Evolutionary conservation across 30 jellyfish, hydroid and myxozoan species (phyloP), one percentile per base, ranked within the genome.

Genomic region (Mastigias papua): DNA sequence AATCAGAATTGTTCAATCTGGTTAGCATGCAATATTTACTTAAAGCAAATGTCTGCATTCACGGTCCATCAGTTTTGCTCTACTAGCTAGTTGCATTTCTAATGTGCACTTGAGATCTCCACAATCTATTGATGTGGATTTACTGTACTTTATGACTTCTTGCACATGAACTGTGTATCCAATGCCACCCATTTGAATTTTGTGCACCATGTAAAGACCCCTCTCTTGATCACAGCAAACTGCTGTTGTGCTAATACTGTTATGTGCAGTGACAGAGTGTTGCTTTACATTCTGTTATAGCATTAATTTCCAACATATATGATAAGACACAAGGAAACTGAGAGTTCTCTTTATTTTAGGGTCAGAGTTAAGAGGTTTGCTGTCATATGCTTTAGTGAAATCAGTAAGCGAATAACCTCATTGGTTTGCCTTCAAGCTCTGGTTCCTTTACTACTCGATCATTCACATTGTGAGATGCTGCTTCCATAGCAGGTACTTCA

Each of bases 81-180:
- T 35, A 17, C 72, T 54, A 2, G 92, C 87, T 46, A 57, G 49
- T 21, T 27, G 30, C 87, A 82, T 82, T n/a, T 50, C 35, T 31
- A 11, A 28, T 62, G 62, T 29, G 51, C 92, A 82, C 2, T 29
- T 20, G 34, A 66, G 65, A 82, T 49, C 51, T 67, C 68, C 92
- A 42, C 92, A 82, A 28, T 66, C 76, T 6, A 82, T 33, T 32
- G 28, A 27, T 8, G 27, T 35, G 21, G 13, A 54, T 35, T 29
- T 29, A 4, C 42, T 27, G 21, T 32, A 86, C 34, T 66, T 71
- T 26, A 80, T 19, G 17, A 80, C 42, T 58, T 69, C 68, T 48
- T 82, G 92, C 34, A 80, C 91, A 80, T 80, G 91, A 22, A 80
- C 11, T 31, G 91, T 71, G 34, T 60, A 61, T 23, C 91, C 81